Percentiles rank a stretch among this genome's conserved stretches.
Evolutionary conservation across 1,140 invertebrate species (phyloP).

Genomic region (Drosophila melanica): DNA sequence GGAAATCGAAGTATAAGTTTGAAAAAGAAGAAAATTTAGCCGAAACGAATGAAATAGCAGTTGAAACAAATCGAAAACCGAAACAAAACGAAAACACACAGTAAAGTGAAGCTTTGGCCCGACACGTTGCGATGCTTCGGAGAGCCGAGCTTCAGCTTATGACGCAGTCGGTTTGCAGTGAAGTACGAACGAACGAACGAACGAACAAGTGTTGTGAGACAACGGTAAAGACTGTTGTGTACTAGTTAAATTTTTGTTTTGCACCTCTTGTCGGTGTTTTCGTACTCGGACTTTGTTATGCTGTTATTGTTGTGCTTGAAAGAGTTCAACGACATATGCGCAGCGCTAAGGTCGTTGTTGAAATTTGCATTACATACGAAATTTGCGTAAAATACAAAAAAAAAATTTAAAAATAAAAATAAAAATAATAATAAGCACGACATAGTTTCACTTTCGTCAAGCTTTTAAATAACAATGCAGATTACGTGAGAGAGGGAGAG

Average conservation of each 20-base stretch:
- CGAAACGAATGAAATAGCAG: conserved; percentile 53
- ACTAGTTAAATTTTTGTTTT: conserved; percentile 32
- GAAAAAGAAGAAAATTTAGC: not conserved
- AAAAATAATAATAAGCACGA: not conserved
- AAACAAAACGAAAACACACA: conserved; percentile 8
- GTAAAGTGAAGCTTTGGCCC: conserved; percentile 8
- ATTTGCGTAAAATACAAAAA: conserved; percentile 15
- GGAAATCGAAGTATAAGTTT: not conserved
- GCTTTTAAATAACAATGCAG: conserved; percentile 15
- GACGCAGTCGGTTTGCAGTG: conserved; percentile 12
- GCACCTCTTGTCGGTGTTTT: conserved; percentile 38
- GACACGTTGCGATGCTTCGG: not conserved
- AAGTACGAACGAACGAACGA: not conserved
- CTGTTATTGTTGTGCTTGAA: conserved; percentile 42
- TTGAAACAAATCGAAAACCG: conserved; percentile 18
- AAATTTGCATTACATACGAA: conserved; percentile 34
- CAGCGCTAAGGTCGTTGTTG: conserved; percentile 9
- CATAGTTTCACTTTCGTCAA: conserved; percentile 28
- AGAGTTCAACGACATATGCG: conserved; percentile 60
- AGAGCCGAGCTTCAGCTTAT: conserved; percentile 34
- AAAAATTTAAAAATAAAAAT: conserved; percentile 22
- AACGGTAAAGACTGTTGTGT: conserved; percentile 35
- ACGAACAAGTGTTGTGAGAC: conserved; percentile 10
- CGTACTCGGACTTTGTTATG: conserved; percentile 44
- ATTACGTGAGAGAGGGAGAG: not conserved